Base-by-base conservation (phyloP, 2,113 vertebrate species). In the Cynopterus brachyotis region DNA sequence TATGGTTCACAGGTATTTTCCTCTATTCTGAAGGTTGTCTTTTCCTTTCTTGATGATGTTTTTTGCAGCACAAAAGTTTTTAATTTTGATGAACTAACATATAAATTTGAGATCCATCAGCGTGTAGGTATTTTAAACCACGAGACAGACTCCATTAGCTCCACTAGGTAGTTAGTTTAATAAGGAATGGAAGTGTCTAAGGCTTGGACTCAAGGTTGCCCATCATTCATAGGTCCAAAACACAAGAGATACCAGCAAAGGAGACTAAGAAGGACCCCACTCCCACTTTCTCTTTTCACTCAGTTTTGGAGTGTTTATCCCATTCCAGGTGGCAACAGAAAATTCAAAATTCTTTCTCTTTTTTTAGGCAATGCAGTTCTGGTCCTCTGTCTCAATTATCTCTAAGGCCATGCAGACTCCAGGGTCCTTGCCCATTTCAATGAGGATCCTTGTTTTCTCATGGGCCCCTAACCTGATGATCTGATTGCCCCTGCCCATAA, bases 51-150 rank as follows among this genome's bases (percentile, higher is more conserved):
- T 67, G 3, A 62, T 76, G 17, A 4, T 81, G 40, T 83, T 45
- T 30, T 83, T 67, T 93, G 69, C 93, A 96, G 70, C 30, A 80
- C 4, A 64, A 67, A 37, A 83, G 40, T 80, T 85, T 86, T 76
- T 42, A 45, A n/a, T 79, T 93, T 84, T 88, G 81, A 67, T 91
- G 66, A 57, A n/a, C 72, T 37, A 15, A 40, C 59, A 76, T 73
- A 24, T 55, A 75, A 50, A 60, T 45, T 78, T 96, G 47, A 90
- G 35, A 78, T 30, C 45, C 57, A 80, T 84, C 5, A 28, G 50
- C 26, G 57, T n/a, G 59, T 40, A 22, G 20, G 37, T 78, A 83
- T 72, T 73, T 76, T n/a, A 89, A 81, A 59, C 5, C 37, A 53
- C 4, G 59, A 50, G n/a, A 30, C 32, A 50, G n/a, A 30, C 32